Evolutionary conservation across 1,140 invertebrate species (phyloP), one percentile per base, ranked within the genome.

Genomic region (Riptortus pedestris): DNA sequence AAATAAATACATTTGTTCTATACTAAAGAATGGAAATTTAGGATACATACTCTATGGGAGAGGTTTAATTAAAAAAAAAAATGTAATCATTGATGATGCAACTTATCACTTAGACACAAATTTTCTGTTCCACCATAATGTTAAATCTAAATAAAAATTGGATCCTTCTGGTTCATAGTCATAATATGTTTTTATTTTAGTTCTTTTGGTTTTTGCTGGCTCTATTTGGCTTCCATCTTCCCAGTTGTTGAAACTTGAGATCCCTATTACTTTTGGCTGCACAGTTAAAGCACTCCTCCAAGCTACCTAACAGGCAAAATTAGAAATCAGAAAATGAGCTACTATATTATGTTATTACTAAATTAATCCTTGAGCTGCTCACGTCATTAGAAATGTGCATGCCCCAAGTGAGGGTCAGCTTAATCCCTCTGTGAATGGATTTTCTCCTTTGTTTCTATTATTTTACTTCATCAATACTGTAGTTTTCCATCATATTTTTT

Each of bases 191-290:
- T 78, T 81, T 14, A 75, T 75, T 26, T 74, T 70, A 51, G 70
- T 73, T 51, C 68, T 72, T n/a, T 75, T 76, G 5, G 78, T 74
- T 60, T 76, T 74, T 0, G 80, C 80, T 24, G 81, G 80, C 71
- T 82, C 81, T 33, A 82, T 82, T 71, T 83, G 81, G 22, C 80
- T 81, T 26, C 81, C 81, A 70, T 81, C 80, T 43, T 80, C 78
- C 80, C 80, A 83, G 68, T 82, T 79, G 69, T 83, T 83, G 66
- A 81, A 83, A 31, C 80, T 81, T 11, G 79, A 80, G 57, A 83
- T 80, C 18, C 77, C 78, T 2, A 83, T 73, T 48, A 78, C 76
- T 45, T 74, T 74, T 26, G 79, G 73, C 45, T 76, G 75, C 48
- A 77, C 77, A 3, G 75, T 71, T 7, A 82, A 69, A 2, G 79